Base-by-base conservation (phyloP, 2,888 invertebrate species). In the Dicyrtoma fusca region DNA sequence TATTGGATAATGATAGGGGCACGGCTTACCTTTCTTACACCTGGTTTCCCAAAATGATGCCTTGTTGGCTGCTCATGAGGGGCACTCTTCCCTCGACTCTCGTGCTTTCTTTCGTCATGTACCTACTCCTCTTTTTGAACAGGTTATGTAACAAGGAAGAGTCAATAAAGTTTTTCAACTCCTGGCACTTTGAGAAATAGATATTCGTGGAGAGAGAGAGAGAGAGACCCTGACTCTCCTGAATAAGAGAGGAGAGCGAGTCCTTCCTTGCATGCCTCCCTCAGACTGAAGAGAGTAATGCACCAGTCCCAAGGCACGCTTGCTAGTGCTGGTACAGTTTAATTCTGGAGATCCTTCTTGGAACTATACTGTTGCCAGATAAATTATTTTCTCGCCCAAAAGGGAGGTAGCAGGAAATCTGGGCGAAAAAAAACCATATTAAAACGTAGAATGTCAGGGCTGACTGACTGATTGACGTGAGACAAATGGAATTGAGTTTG, bases 1-100 rank as follows among this genome's bases (percentile, higher is more conserved):
- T 73, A 69, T 69, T 64, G 69, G 69, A 73, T 73, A 73, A 73
- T 73, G 73, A 73, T 73, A 69, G 73, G 73, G 73, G 72, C 63
- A 68, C 66, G 68, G 53, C 68, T 53, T 72, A 51, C 66, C 68
- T 69, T 72, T 72, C 55, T 63, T 72, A 69, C 68, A 72, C 72
- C 62, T 71, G 71, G 53, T 71, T 71, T 21, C 71, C 64, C 63
- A 26, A 71, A 62, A 63, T 71, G 53, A 71, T 63, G 44, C 71
- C 64, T 71, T 51, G 45, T 45, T 62, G 25, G 49, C 44, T 21
- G 25, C 8, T 55, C 19, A 21, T 21, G 13, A 23, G 19, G 21
- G 19, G 21, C 5, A 23, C 55, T 25, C 55, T n/a, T 51, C 51
- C 51, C 25, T 55, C 55, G 21, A 55, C 1, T 34, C 23, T 21